phyloP scores from a whole-genome alignment of 2,797 vertebrate species.

The Spinibarbus caldwelli region DNA sequence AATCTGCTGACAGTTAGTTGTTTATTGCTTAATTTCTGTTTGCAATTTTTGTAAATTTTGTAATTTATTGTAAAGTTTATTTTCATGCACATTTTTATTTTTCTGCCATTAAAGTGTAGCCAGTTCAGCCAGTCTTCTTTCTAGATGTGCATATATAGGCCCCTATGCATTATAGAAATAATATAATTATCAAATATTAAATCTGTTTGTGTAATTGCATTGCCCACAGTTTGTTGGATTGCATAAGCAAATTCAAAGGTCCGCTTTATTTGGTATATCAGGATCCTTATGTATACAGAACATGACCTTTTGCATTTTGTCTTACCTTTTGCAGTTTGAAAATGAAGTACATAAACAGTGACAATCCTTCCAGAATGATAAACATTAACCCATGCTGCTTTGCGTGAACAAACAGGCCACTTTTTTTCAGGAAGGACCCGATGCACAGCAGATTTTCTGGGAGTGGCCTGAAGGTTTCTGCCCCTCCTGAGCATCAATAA shows the following conservation, averaged over 20 bases:
- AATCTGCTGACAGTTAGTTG: not conserved
- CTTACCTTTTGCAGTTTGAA: not conserved
- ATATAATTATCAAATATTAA: not conserved
- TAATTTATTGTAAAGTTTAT: not conserved
- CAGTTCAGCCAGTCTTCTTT: not conserved
- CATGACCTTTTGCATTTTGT: slow-evolving; percentile 12
- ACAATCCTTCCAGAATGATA: not conserved
- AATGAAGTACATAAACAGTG: not conserved
- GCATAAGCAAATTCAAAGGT: not conserved
- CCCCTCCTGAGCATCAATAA: slow-evolving; percentile 15
- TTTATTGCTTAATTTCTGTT: not conserved
- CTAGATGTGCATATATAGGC: not conserved
- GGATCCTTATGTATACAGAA: not conserved
- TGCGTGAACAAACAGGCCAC: not conserved
- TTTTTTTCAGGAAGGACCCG: not conserved
- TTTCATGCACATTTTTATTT: not conserved
- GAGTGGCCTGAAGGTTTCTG: not conserved
- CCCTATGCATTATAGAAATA: not conserved
- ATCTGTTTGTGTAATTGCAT: not conserved
- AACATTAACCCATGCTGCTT: slow-evolving; percentile 17
- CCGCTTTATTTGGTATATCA: not conserved
- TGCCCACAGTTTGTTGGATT: not conserved
- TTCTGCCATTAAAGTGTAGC: not conserved
- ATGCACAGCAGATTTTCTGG: not conserved
- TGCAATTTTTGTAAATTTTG: not conserved